A percentile compares a stretch with the other conserved stretches of the same genome.
Evolutionary conservation across 2,888 invertebrate species (phyloP).

Genomic region (Phaonia tiefii): DNA sequence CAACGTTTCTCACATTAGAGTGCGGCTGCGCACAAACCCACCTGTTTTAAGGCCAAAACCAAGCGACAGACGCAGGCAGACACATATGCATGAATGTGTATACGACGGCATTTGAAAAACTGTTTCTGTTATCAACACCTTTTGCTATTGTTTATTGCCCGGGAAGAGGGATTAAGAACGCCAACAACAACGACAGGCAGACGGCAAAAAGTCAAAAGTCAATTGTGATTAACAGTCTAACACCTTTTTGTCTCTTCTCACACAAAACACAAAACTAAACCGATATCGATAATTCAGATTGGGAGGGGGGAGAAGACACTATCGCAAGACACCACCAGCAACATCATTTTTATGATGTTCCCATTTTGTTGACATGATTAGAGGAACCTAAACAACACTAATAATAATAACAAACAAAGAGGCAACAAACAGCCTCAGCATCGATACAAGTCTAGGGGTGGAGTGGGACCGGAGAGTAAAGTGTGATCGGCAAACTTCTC

Average conservation of each 20-base stretch:
- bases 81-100: neutral
- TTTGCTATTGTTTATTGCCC: conserved; percentile 53
- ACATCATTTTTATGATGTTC: conserved; percentile 54
- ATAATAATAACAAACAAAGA: neutral
- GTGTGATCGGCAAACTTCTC: conserved; percentile 65
- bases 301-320: conserved; percentile 2
- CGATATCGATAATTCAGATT: conserved; percentile 14
- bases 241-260: conserved; percentile 59
- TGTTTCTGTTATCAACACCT: conserved; percentile 62
- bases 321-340: neutral
- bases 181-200: conserved; percentile 26
- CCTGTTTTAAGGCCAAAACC: conserved; percentile 26
- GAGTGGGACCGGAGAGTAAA: conserved; percentile 34
- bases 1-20: neutral
- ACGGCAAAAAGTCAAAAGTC: conserved; percentile 32
- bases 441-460: neutral
- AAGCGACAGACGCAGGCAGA: conserved; percentile 1
- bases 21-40: conserved; percentile 13
- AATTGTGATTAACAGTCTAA: conserved; percentile 61
- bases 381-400: conserved; percentile 32
- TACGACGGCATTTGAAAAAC: conserved; percentile 33
- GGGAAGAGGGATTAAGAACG: neutral
- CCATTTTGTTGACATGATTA: conserved; percentile 67
- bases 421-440: conserved; percentile 34
- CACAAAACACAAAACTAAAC: conserved; percentile 8